phyloP scores from a whole-genome alignment of 1,140 invertebrate genomes.

The Lysiphlebus fabarum region DNA sequence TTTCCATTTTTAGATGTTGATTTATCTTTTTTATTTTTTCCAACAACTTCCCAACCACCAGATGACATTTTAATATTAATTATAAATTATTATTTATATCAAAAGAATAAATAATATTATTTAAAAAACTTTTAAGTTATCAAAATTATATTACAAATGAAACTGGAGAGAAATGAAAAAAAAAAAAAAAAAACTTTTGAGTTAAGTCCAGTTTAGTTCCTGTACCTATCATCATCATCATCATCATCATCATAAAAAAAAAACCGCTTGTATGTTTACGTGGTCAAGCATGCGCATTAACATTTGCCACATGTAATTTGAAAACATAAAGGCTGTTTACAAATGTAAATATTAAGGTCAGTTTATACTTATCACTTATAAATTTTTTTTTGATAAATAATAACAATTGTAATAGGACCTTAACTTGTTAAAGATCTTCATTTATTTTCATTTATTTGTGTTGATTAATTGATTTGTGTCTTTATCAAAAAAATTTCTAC shows the following conservation, averaged over 20 bases:
- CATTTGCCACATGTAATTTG: conserved; percentile 40
- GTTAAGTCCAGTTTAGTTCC: not conserved
- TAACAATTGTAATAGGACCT: too few relatives aligned
- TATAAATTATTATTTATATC: conserved; percentile 25
- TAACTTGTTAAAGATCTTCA: too few relatives aligned
- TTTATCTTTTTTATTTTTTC: conserved; percentile 68
- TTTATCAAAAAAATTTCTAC: too few relatives aligned
- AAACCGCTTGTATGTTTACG: conserved; percentile 33
- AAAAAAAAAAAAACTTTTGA: not conserved
- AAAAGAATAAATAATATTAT: conserved; percentile 10
- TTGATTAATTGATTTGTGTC: too few relatives aligned
- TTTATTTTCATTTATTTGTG: too few relatives aligned
- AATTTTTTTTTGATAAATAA: too few relatives aligned
- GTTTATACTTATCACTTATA: too few relatives aligned
- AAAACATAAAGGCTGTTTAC: not conserved
- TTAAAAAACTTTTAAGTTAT: conserved; percentile 23
- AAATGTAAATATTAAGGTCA: too few relatives aligned
- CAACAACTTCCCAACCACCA: conserved; percentile 75
- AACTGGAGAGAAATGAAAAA: not conserved
- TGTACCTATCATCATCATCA: conserved; percentile 8
- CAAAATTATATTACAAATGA: not conserved
- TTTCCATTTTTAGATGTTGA: conserved; percentile 54
- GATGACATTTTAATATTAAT: conserved; percentile 57
- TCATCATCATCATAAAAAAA: conserved; percentile 16
- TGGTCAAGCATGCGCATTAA: conserved; percentile 42